Percentiles rank a stretch among this genome's conserved stretches.
Conservation (phyloP, 30 jellyfish, hydroid and myxozoan species). For the Mastigias papua region DNA sequence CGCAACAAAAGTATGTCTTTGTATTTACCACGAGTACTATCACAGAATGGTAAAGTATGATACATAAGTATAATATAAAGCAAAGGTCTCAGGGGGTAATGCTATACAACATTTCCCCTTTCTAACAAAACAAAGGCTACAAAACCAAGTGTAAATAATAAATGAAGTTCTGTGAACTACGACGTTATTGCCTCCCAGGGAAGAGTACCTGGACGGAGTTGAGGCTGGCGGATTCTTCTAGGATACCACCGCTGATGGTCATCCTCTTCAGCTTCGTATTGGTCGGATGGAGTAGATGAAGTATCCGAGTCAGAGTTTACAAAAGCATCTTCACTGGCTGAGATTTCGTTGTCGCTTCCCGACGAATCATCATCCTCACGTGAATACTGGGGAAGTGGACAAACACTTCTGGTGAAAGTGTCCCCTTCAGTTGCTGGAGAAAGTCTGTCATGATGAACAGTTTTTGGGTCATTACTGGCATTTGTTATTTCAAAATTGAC, state of each 20-base stretch:
- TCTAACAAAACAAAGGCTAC: neutral
- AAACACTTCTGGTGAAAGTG: neutral
- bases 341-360: neutral
- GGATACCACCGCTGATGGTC: neutral
- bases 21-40: neutral
- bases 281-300: neutral
- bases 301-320: neutral
- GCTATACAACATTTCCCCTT: neutral
- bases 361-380: neutral
- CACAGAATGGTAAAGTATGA: neutral
- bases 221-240: neutral
- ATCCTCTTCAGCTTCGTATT: neutral
- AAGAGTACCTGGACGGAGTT: neutral
- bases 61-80: neutral
- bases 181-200: neutral
- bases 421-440: neutral
- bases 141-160: neutral
- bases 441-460: neutral
- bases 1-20: neutral
- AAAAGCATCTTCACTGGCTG: neutral
- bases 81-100: neutral
- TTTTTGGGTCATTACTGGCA: neutral
- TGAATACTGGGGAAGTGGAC: neutral
- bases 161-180: neutral
- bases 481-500: neutral